Evolutionary conservation across 1,140 invertebrate species (phyloP).

Genomic region (Cydia splendana): DNA sequence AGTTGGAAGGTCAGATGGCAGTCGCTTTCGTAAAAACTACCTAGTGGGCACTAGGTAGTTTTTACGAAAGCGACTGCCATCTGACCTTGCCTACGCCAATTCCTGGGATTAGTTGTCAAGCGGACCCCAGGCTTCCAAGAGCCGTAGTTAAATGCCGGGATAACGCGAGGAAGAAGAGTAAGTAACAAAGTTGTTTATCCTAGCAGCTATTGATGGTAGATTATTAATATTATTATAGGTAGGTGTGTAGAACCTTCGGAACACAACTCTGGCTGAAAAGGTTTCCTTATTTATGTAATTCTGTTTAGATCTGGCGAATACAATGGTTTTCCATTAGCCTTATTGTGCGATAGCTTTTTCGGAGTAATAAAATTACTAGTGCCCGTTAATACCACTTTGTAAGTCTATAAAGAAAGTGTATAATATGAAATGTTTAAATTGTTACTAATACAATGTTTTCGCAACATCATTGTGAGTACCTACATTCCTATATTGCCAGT

Average conservation of each 20-base stretch:
- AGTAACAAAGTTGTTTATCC: too few species aligned
- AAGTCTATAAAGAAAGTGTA: neutral
- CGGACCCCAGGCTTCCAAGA: too few species aligned
- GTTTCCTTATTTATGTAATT: neutral
- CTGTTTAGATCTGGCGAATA: conserved; percentile 12
- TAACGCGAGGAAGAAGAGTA: too few species aligned
- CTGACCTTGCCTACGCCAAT: too few species aligned
- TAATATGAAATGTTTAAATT: neutral
- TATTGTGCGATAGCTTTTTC: neutral
- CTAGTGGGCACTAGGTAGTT: too few species aligned
- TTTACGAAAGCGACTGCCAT: too few species aligned
- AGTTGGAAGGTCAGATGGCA: too few species aligned
- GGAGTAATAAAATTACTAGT: conserved; percentile 15
- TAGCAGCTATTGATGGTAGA: too few species aligned
- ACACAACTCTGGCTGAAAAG: neutral
- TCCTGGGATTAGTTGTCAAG: too few species aligned
- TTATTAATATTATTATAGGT: too few species aligned
- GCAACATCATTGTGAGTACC: neutral
- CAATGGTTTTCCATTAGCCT: conserved; percentile 27
- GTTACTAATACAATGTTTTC: conserved; percentile 18
- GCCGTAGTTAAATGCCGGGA: too few species aligned
- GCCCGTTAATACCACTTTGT: neutral
- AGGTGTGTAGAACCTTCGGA: neutral
- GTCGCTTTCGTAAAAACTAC: too few species aligned
- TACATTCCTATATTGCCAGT: neutral